Evolutionary conservation across 2,113 vertebrate species (phyloP).

Genomic region (Picathartes gymnocephalus): DNA sequence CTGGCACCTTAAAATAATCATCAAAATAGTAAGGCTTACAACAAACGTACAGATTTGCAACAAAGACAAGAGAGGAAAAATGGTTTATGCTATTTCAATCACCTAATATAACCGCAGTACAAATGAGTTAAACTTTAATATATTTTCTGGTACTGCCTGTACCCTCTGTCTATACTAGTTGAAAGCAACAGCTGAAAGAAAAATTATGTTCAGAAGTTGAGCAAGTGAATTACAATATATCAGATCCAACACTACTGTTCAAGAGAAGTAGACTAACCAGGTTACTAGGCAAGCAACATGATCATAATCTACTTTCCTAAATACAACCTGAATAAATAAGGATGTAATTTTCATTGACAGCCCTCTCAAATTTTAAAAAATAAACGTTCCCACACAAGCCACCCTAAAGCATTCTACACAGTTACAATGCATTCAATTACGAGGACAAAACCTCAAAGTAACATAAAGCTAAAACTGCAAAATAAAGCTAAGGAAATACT

Average conservation of each 20-base stretch:
- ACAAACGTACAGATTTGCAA: background rate
- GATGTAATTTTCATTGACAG: background rate
- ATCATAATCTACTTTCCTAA: background rate
- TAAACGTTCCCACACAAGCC: background rate
- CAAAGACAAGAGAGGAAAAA: background rate
- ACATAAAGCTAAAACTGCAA: background rate
- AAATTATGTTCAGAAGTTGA: background rate
- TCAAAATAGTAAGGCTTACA: background rate
- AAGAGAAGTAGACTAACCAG: background rate
- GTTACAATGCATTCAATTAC: background rate
- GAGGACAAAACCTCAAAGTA: background rate
- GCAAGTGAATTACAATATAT: background rate
- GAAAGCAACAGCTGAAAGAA: background rate
- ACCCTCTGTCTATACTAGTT: background rate
- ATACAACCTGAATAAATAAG: background rate
- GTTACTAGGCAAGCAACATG: background rate
- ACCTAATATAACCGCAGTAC: background rate
- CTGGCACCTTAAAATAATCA: constrained; percentile 84
- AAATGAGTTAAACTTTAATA: background rate
- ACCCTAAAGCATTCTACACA: background rate
- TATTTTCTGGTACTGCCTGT: background rate
- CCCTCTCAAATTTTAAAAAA: background rate
- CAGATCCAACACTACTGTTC: background rate
- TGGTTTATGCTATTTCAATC: background rate
- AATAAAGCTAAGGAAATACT: background rate